These are phyloP conservation scores for Seira sanloemensis DNA, from an alignment of 2,888 invertebrate genomes.

Conservation along the genomic window DNA sequence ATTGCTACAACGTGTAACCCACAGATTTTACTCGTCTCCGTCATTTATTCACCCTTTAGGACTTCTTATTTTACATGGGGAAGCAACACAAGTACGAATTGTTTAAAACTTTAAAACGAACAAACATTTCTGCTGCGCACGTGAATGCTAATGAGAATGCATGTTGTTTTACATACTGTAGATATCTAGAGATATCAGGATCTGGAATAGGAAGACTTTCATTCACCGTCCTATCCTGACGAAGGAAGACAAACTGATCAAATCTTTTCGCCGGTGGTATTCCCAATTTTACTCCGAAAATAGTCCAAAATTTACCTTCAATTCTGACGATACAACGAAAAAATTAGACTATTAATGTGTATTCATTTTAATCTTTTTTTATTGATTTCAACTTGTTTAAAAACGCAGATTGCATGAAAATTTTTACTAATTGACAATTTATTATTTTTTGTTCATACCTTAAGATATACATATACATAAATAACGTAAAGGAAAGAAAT, in stretches of 20 bases:
- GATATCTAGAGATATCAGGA: constrained; percentile 88
- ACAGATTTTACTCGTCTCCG: constrained; percentile 84
- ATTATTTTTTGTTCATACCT: neutral
- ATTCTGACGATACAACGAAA: constrained; percentile 29
- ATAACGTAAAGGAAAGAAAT: too few species aligned
- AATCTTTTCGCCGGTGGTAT: constrained; percentile 88
- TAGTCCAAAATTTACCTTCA: constrained; percentile 77
- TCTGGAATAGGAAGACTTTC: constrained; percentile 92
- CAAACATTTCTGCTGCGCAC: too few species aligned
- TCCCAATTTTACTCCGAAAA: constrained; percentile 88
- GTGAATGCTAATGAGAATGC: too few species aligned
- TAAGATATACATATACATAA: too few species aligned
- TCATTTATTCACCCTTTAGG: constrained; percentile 80
- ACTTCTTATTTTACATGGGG: constrained; percentile 82
- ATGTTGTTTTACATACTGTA: constrained; percentile 75
- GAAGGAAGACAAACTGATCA: constrained; percentile 84
- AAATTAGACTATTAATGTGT: constrained; percentile 55
- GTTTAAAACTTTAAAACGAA: too few species aligned
- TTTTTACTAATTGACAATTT: neutral
- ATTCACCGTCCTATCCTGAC: constrained; percentile 84
- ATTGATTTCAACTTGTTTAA: constrained; percentile 17
- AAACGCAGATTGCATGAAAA: neutral
- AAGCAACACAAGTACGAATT: constrained; percentile 82
- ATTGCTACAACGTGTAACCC: constrained; percentile 84
- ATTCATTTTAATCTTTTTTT: constrained; percentile 5